Evolutionary conservation across 2,113 vertebrate species (phyloP), one percentile per base, ranked within the genome.

Genomic region (Camelus dromedarius): DNA sequence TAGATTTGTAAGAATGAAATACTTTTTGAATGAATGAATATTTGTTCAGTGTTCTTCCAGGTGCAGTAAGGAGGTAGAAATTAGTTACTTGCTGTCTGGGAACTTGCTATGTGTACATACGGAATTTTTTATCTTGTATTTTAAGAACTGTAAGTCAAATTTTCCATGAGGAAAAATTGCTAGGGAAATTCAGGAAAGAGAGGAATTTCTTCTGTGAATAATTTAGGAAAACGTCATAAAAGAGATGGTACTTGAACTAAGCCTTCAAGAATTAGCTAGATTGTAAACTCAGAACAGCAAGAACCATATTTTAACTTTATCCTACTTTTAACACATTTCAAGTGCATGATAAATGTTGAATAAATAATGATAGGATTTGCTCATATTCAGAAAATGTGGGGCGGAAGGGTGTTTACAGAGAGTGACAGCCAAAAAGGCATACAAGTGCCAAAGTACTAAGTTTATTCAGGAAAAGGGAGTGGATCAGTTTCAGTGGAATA

Each of bases 1-100:
- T 93, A 32, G 46, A 50, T 88, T 96, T 93, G 6, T 95, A 93
- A 89, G 46, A 95, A 91, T 94, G 64, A 91, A 79, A 69, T 84
- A 56, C 14, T 66, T 83, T 30, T 82, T 75, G 5, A 94, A 93
- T 92, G 38, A 96, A 75, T 89, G 42, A 87, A 22, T 93, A 50
- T 86, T 95, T 67, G 11, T 67, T 77, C 64, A 42, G 8, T 86
- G 8, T 50, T 85, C 83, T 85, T 66, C 83, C 18, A 89, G 67
- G 82, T 80, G 50, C 14, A 69, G 8, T 89, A 89, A 87, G 35
- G n/a, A 76, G n/a, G 26, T 85, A 52, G 30, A 82, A 92, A 90
- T 94, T 79, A 79, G 62, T 94, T 81, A 48, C 46, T 86, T 95
- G 67, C 42, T 19, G 10, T 95, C 54, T 48, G 77, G 93, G 35